phyloP scores from a whole-genome alignment of 1,140 invertebrate species.

The Gryon sp. region DNA sequence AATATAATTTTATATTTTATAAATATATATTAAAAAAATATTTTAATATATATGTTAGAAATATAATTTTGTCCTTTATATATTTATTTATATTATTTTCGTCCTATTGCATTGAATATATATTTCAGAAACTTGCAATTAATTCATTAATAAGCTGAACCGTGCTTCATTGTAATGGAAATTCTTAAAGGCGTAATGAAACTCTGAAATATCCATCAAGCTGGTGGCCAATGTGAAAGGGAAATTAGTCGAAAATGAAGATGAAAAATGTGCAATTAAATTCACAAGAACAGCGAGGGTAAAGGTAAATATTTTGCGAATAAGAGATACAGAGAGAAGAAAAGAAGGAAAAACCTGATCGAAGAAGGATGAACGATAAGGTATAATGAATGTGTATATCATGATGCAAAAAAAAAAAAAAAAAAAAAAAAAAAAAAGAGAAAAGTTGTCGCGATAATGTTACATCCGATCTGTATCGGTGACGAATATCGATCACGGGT shows the following conservation, averaged over 20 bases:
- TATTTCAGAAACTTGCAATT: conserved; percentile 49
- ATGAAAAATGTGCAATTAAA: conserved; percentile 31
- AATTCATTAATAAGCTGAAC: conserved; percentile 51
- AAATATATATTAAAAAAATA: no score
- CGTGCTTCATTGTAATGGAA: conserved; percentile 33
- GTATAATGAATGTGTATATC: conserved; percentile 56
- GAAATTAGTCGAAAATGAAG: conserved; percentile 26
- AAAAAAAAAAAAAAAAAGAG: not conserved
- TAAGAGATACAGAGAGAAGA: no score
- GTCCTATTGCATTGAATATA: no score
- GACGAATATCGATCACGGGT: conserved; percentile 65
- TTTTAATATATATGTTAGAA: not conserved
- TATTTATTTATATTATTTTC: no score
- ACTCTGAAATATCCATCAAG: conserved; percentile 17
- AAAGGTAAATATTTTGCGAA: no score
- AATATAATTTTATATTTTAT: no score
- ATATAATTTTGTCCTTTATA: no score
- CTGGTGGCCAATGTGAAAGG: conserved; percentile 26
- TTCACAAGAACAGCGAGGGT: not conserved
- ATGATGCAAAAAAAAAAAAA: conserved; percentile 35
- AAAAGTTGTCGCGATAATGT: conserved; percentile 49
- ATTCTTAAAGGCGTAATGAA: conserved; percentile 52
- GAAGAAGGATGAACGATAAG: not conserved
- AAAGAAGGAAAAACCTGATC: not conserved
- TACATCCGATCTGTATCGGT: conserved; percentile 67